Base-by-base conservation (phyloP, 2,888 invertebrate species). In the Sipha maydis region DNA sequence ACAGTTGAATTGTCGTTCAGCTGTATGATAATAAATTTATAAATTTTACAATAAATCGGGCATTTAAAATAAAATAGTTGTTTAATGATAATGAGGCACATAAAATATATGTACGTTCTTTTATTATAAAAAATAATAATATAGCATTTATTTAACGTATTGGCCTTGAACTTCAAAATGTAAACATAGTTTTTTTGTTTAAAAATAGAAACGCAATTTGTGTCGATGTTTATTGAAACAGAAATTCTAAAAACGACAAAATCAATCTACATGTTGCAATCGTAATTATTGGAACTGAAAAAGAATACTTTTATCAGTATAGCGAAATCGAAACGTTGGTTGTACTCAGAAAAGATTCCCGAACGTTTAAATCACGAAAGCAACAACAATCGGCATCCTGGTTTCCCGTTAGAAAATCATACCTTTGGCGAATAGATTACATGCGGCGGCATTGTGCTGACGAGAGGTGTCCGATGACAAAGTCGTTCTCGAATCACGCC, bases 111-210 rank as follows among this genome's bases (percentile, higher is more conserved):
- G 21, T 19, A 5, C 25, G 25, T 61, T 21, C 4, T 21, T 25
- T 21, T 25, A 61, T 61, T 61, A 61, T 61, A 69, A 7, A 69
- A 28, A 28, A 69, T 69, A 25, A n/a, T 28, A 69, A 69, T 69
- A 28, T 69, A 5, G 21, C 21, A 61, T 61, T 69, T 28, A 69
- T 69, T 69, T 69, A 25, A 25, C 8, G 73, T 0, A 8, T 34
- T 34, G 83, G 71, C 83, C 83, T 83, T 83, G 83, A 83, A 83
- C 71, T 83, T 83, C 9, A 28, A 28, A 14, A 21, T 14, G 71
- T 79, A 34, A 25, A 31, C 54, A 31, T 8, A 25, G 48, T 48
- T 61, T 69, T n/a, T 34, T 11, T 56, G 19, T 73, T 73, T 83
- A 61, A 69, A 61, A 61, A 61, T 61, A 61, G 61, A 5, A 61